Evolutionary conservation across 2,888 invertebrate species (phyloP).

Genomic region (Hymenopus coronatus): DNA sequence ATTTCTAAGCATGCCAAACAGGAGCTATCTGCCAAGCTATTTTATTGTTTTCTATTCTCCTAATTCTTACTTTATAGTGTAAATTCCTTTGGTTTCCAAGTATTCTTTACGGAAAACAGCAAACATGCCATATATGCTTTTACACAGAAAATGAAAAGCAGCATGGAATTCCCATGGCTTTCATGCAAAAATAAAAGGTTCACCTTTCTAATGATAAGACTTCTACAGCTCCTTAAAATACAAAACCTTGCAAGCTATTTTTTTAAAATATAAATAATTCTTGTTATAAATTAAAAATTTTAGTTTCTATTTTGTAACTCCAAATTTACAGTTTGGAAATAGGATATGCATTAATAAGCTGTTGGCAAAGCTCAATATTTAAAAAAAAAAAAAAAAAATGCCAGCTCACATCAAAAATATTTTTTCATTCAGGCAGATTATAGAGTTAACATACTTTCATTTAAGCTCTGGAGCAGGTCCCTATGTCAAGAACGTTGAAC

Average conservation of each 20-base stretch:
- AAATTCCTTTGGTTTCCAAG: not conserved
- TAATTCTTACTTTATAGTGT: not conserved
- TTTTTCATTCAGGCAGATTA: not conserved
- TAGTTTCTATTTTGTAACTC: not conserved
- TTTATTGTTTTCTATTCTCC: not conserved
- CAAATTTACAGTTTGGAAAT: not conserved
- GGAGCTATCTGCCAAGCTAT: not conserved
- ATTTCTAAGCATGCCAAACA: not conserved
- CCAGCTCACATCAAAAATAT: not conserved
- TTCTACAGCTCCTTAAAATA: not conserved
- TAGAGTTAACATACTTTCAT: not conserved
- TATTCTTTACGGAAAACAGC: not conserved
- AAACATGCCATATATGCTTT: not conserved
- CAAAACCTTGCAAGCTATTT: not conserved
- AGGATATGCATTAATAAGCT: not conserved
- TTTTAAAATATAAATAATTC: not conserved
- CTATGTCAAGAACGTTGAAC: not conserved
- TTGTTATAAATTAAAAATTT: not conserved
- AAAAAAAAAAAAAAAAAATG: not conserved
- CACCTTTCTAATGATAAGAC: not conserved
- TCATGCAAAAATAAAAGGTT: not conserved
- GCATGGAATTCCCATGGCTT: not conserved
- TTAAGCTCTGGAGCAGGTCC: not conserved
- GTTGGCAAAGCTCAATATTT: not conserved
- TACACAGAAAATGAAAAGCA: no score